Percentiles rank a stretch among this genome's conserved stretches.
phyloP scores from a whole-genome alignment of 2,888 invertebrate species.

The Ypsolopha sequella region DNA sequence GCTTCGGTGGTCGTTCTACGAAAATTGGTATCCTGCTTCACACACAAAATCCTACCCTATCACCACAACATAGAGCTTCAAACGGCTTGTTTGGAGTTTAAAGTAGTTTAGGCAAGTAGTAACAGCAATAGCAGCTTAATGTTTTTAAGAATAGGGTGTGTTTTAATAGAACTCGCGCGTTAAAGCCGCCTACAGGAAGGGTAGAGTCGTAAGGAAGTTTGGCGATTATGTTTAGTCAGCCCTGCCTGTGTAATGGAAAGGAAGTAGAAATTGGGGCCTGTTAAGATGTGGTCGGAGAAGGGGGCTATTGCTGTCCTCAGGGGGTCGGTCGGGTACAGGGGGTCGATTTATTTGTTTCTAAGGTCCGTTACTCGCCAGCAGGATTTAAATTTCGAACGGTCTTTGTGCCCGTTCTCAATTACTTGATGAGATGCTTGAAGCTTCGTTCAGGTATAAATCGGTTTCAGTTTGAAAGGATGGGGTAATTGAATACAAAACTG shows the following conservation, averaged over 20 bases:
- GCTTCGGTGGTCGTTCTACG: constrained; percentile 60
- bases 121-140: neutral
- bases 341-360: neutral
- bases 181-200: constrained; percentile 57
- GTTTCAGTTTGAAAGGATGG: neutral
- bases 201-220: constrained; percentile 70
- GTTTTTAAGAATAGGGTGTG: constrained; percentile 24
- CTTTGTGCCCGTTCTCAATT: constrained; percentile 4
- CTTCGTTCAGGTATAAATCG: constrained; percentile 23
- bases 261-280: constrained; percentile 41
- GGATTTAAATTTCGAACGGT: neutral
- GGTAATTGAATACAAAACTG: neutral
- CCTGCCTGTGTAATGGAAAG: constrained; percentile 62
- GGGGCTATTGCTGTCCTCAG: neutral
- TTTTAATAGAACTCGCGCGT: constrained; percentile 23
- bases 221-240: constrained; percentile 70
- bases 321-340: neutral
- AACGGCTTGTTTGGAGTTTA: neutral
- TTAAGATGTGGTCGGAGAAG: neutral
- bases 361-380: neutral
- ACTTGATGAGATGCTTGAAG: constrained; percentile 24
- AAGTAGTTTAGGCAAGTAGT: neutral
- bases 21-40: constrained; percentile 44
- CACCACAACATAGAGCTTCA: neutral
- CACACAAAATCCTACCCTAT: constrained; percentile 17